phyloP scores from a whole-genome alignment of 1,140 invertebrate genomes.

The Rhagoletis zephyria region DNA sequence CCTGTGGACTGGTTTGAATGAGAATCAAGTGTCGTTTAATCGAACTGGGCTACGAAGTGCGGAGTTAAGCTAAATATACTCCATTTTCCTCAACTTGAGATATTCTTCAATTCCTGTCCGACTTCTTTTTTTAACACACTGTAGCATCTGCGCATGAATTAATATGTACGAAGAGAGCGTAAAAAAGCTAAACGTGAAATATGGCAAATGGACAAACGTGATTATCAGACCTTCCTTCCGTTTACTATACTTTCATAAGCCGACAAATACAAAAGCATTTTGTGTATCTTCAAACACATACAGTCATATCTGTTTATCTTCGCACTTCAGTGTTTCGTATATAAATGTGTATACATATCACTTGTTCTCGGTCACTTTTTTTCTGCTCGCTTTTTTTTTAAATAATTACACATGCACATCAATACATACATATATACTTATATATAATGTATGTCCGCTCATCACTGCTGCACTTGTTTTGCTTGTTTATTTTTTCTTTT shows the following conservation, averaged over 20 bases:
- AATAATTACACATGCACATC: background rate
- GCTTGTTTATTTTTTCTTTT: background rate
- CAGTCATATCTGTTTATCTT: background rate
- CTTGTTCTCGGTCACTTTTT: slow-evolving; percentile 29
- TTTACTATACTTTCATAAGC: slow-evolving; percentile 33
- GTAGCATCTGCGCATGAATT: background rate
- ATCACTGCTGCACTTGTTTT: background rate
- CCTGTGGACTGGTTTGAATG: too few relatives aligned
- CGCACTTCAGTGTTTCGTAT: background rate
- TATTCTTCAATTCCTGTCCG: too few relatives aligned
- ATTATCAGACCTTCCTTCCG: slow-evolving; percentile 50
- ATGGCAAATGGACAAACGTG: slow-evolving; percentile 46
- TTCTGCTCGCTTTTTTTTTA: background rate
- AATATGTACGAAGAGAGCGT: background rate
- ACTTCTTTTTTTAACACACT: too few relatives aligned
- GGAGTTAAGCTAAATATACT: background rate
- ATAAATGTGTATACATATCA: background rate
- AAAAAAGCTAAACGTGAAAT: slow-evolving; percentile 33
- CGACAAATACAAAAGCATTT: background rate
- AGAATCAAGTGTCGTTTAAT: too few relatives aligned
- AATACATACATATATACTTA: background rate
- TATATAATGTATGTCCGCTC: background rate
- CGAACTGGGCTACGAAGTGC: too few relatives aligned
- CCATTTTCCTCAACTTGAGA: background rate
- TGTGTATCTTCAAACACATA: background rate